Evolutionary conservation across 2,113 vertebrate species (phyloP).

Genomic region (Heptranchias perlo): DNA sequence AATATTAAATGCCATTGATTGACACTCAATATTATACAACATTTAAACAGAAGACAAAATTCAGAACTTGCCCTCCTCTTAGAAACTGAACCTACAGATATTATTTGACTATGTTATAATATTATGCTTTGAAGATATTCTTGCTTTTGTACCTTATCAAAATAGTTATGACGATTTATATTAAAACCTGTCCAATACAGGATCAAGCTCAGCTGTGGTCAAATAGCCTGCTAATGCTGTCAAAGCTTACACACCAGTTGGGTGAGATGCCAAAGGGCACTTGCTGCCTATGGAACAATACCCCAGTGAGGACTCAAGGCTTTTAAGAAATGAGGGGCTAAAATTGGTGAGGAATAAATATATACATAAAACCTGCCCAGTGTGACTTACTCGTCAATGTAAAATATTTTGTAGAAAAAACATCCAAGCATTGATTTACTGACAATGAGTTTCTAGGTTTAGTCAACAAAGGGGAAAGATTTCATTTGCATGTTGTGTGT

Average conservation of each 20-base stretch:
- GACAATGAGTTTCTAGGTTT: neutral
- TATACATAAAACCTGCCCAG: no score
- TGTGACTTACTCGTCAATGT: no score
- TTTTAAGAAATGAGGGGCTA: neutral
- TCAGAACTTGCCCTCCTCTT: no score
- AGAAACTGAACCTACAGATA: neutral
- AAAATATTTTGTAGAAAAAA: no score
- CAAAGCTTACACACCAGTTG: neutral
- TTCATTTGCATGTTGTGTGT: neutral
- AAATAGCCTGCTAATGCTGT: neutral
- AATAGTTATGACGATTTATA: neutral
- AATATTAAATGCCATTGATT: conserved; percentile 39
- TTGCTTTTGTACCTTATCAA: neutral
- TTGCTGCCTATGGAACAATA: neutral
- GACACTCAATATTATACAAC: no score
- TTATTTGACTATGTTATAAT: neutral
- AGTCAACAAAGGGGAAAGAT: neutral
- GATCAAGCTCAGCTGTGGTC: neutral
- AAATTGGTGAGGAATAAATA: neutral
- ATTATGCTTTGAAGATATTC: neutral
- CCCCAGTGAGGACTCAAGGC: neutral
- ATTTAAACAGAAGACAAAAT: neutral
- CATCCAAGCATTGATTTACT: neutral
- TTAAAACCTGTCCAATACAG: neutral
- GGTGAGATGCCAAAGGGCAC: neutral